Base-by-base conservation (phyloP, 2,113 vertebrate genomes). In the Charadrius vociferus region DNA sequence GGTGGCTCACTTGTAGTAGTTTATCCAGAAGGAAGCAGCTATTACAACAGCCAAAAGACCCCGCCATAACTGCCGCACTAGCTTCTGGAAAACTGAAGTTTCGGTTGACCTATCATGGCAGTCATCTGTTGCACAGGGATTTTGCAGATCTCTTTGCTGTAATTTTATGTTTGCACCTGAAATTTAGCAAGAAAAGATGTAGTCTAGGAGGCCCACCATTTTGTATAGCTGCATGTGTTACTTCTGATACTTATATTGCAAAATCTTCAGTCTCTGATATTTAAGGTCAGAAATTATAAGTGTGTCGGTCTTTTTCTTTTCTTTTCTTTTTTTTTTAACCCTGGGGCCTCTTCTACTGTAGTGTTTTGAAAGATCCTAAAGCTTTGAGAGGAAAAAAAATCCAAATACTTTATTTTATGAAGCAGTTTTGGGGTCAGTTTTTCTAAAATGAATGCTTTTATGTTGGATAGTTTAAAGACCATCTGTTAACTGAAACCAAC, bases 401-500 rank as follows among this genome's bases (percentile, higher is more conserved):
- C 39, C 47, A 97, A 98, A 97, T 97, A 82, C 96, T 98, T 98
- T 93, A 98, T 98, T 98, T 98, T 98, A 97, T 98, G 97, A 97
- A 98, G 97, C 97, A 98, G 97, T 98, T 97, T 98, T 91, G 97
- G 97, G 98, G 95, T 98, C 96, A 97, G 91, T 58, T 96, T 98
- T 97, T 96, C 84, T 98, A 94, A 98, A 98, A 98, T 93, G 96
- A 97, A 96, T 96, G 97, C 97, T 98, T 98, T 98, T 97, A 98
- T 98, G 98, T 98, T 98, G 97, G 93, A 91, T 98, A 97, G 97
- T 98, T 98, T 98, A 98, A 98, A 98, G 98, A 97, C 97, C 98
- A 97, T 97, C 98, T 98, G 98, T 98, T 98, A 98, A 98, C 96
- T 96, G 97, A 98, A 98, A 98, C 98, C 98, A 98, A 98, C 95